phyloP scores from a whole-genome alignment of 2,797 vertebrate genomes.

The Girardinus metallicus region DNA sequence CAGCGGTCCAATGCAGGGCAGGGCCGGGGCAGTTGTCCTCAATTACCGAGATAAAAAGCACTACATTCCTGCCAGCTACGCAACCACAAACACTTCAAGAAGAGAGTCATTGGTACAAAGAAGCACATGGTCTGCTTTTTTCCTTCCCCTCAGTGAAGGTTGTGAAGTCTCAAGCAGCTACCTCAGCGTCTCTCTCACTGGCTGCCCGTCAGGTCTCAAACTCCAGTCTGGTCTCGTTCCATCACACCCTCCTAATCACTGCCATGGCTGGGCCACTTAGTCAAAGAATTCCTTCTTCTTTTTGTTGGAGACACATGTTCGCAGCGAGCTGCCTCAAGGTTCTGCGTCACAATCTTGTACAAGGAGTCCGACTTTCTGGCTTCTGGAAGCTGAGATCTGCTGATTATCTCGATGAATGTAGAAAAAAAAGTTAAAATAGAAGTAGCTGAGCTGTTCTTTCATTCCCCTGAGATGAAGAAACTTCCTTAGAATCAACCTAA shows the following conservation, averaged over 20 bases:
- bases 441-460: constrained; percentile 14
- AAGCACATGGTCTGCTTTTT: constrained; percentile 61
- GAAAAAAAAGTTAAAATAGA: constrained; percentile 28
- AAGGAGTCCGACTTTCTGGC: constrained; percentile 20
- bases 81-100: constrained; percentile 33
- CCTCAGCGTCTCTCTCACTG: constrained; percentile 44
- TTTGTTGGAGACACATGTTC: constrained; percentile 67
- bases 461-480: constrained; percentile 5
- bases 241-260: constrained; percentile 75
- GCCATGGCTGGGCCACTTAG: constrained; percentile 69
- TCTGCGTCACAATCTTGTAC: constrained; percentile 23
- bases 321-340: constrained; percentile 44
- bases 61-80: constrained; percentile 57
- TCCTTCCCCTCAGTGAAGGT: constrained; percentile 62
- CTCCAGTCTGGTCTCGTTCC: constrained; percentile 63
- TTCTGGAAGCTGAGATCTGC: constrained; percentile 18
- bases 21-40: constrained; percentile 76
- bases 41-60: constrained; percentile 74
- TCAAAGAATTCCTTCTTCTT: constrained; percentile 69
- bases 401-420: constrained; percentile 33
- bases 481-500: constrained; percentile 27
- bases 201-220: constrained; percentile 45
- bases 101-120: constrained; percentile 56
- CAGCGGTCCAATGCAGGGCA: constrained; percentile 63
- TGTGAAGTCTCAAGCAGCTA: constrained; percentile 52